A percentile compares a stretch with the other conserved stretches of the same genome.
Evolutionary conservation across 2,113 vertebrate species (phyloP).

Genomic region (Nothobranchius furzeri): DNA sequence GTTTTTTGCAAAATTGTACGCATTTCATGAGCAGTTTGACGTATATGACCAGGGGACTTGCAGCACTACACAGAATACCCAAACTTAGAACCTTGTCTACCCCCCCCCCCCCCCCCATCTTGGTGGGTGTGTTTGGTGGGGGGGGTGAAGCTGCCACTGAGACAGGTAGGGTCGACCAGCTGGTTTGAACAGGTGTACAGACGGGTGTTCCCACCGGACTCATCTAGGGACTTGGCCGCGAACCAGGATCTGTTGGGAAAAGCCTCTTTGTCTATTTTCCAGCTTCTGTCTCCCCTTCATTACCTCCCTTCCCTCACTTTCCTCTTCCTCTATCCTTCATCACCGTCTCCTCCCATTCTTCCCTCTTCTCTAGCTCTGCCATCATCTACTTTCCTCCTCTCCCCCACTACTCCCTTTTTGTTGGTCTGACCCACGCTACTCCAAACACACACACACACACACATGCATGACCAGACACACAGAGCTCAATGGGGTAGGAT

Average conservation of each 20-base stretch:
- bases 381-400: slow-evolving; percentile 1
- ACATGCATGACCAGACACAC: slow-evolving; percentile 30
- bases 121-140: slow-evolving; percentile 9
- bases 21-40: background rate
- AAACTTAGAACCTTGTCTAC: too few species aligned
- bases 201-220: slow-evolving; percentile 84
- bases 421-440: slow-evolving; percentile 17
- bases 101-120: background rate
- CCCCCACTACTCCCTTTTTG: slow-evolving; percentile 32
- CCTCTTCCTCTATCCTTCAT: background rate
- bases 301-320: slow-evolving; percentile 5
- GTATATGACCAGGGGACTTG: background rate
- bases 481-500: slow-evolving; percentile 7
- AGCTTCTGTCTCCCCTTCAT: slow-evolving; percentile 19
- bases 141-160: slow-evolving; percentile 65
- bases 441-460: slow-evolving; percentile 23
- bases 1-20: too few species aligned
- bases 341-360: background rate
- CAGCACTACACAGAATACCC: too few species aligned
- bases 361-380: slow-evolving; percentile 6
- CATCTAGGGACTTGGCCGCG: slow-evolving; percentile 88
- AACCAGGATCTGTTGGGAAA: slow-evolving; percentile 78
- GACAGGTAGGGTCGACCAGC: slow-evolving; percentile 89
- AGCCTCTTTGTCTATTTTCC: slow-evolving; percentile 18
- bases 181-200: slow-evolving; percentile 94